phyloP scores from a whole-genome alignment of 2,888 invertebrate genomes.

The Allacma fusca region DNA sequence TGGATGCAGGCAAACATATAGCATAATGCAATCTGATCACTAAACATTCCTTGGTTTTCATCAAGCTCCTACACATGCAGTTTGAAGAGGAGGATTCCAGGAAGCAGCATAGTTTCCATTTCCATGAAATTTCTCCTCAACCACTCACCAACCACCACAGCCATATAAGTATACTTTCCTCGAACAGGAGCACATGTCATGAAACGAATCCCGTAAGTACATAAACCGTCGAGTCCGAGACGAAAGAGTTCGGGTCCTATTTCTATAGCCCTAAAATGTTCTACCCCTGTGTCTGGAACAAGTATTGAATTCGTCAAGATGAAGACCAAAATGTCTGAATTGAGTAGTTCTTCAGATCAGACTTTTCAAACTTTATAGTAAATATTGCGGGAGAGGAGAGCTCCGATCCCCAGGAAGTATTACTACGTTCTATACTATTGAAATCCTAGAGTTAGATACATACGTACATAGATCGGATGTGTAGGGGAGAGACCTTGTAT shows the following conservation, averaged over 20 bases:
- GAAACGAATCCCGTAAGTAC: slow-evolving; percentile 13
- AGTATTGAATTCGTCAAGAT: slow-evolving; percentile 32
- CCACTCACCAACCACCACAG: slow-evolving; percentile 3
- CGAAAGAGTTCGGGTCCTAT: neutral
- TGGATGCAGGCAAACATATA: neutral
- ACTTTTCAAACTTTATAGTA: slow-evolving; percentile 23
- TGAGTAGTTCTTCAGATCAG: slow-evolving; percentile 29
- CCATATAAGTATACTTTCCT: neutral
- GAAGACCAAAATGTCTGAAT: slow-evolving; percentile 34
- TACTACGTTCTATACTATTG: neutral
- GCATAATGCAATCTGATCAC: slow-evolving; percentile 8
- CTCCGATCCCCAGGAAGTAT: neutral
- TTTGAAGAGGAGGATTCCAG: slow-evolving; percentile 1
- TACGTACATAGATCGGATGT: too few relatives aligned
- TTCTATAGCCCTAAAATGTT: neutral
- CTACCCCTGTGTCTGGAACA: slow-evolving; percentile 10
- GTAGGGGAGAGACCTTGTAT: too few relatives aligned
- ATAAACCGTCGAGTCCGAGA: slow-evolving; percentile 4
- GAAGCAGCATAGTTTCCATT: slow-evolving; percentile 14
- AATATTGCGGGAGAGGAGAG: neutral
- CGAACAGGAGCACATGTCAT: slow-evolving; percentile 10
- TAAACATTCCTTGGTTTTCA: slow-evolving; percentile 20
- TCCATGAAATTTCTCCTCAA: slow-evolving; percentile 14
- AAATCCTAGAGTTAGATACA: too few relatives aligned
- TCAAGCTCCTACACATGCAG: neutral